Evolutionary conservation across 1,140 invertebrate genomes (phyloP).

Genomic region (Chlorops oryzae): DNA sequence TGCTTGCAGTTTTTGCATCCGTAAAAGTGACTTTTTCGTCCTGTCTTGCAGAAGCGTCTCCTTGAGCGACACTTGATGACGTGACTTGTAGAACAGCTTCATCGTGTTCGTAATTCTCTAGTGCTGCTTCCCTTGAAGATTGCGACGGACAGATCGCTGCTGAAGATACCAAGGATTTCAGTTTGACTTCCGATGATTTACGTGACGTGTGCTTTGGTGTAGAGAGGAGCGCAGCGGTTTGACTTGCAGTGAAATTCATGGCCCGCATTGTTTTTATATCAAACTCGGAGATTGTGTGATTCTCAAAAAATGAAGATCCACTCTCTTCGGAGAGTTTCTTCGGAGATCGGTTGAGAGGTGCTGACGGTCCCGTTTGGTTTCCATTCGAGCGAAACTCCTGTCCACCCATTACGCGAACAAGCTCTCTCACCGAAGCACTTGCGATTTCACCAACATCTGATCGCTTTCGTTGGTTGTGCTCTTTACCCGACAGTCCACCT

Average conservation of each 20-base stretch:
- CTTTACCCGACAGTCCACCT: constrained; percentile 13
- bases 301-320: constrained; percentile 8
- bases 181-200: constrained; percentile 13
- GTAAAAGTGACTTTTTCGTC: constrained; percentile 32
- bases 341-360: constrained; percentile 57
- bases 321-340: constrained; percentile 51
- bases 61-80: too few relatives aligned
- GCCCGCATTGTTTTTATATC: constrained; percentile 30
- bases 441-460: constrained; percentile 40
- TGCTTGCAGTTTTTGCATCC: constrained; percentile 8
- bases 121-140: too few relatives aligned
- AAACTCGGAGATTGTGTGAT: constrained; percentile 30
- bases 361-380: constrained; percentile 68
- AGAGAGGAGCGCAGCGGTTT: constrained; percentile 36
- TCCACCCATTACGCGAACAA: constrained; percentile 68
- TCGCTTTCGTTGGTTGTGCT: constrained; percentile 15
- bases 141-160: too few relatives aligned
- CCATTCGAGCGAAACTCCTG: constrained; percentile 56
- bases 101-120: too few relatives aligned
- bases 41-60: constrained; percentile 6
- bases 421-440: constrained; percentile 70
- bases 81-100: too few relatives aligned
- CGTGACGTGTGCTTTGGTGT: constrained; percentile 42
- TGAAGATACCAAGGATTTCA: too few relatives aligned
- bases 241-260: constrained; percentile 37